phyloP scores from a whole-genome alignment of 2,888 invertebrate genomes.

The Tetramorium bicarinatum region DNA sequence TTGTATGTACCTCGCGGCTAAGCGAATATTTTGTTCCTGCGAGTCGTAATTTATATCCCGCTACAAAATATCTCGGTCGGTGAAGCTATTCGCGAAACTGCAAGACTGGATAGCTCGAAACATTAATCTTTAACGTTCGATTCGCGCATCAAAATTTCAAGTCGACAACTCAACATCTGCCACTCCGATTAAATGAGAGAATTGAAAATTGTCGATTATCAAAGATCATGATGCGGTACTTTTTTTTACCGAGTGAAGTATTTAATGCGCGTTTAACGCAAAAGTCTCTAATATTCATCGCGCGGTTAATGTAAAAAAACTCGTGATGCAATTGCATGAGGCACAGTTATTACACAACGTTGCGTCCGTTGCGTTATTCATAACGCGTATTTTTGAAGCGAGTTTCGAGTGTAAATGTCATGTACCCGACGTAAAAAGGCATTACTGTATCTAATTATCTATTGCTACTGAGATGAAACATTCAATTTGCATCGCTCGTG shows the following conservation, averaged over 20 bases:
- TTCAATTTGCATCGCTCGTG: constrained; percentile 51
- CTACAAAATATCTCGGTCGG: background rate
- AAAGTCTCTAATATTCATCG: constrained; percentile 7
- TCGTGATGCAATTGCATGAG: background rate
- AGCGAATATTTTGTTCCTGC: background rate
- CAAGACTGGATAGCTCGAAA: background rate
- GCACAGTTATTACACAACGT: constrained; percentile 16
- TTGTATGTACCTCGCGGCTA: background rate
- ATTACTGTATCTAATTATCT: constrained; percentile 20
- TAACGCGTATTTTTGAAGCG: background rate
- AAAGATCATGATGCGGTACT: background rate
- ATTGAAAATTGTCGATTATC: background rate
- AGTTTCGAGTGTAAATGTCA: constrained; percentile 12
- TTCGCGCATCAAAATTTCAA: background rate
- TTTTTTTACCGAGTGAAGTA: background rate
- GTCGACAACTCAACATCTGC: background rate
- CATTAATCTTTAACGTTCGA: background rate
- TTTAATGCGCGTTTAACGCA: background rate
- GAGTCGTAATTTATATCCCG: background rate
- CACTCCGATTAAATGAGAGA: background rate
- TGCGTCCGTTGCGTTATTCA: background rate
- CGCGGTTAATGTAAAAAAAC: constrained; percentile 1
- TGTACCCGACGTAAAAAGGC: constrained; percentile 5
- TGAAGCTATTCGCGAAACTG: background rate
- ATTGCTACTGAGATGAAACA: constrained; percentile 32